Conservation (phyloP, 2,113 vertebrate genomes). For the Cyphomyrus plagiostoma region DNA sequence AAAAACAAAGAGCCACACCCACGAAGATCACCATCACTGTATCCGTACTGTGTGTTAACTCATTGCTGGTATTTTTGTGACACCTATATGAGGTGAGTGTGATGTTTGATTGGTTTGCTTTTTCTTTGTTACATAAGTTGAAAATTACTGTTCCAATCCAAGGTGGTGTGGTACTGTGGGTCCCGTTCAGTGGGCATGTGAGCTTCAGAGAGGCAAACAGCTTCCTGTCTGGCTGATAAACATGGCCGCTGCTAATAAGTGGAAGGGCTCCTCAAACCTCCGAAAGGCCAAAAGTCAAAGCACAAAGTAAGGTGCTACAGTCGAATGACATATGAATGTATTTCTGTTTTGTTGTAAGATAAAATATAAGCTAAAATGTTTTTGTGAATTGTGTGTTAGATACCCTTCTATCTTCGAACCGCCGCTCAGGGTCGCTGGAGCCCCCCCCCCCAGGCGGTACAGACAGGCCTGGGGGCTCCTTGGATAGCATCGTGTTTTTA, state of each 20-base stretch:
- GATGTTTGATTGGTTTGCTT: background rate
- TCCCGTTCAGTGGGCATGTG: background rate
- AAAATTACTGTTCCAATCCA: background rate
- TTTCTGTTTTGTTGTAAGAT: background rate
- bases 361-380: background rate
- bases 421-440: background rate
- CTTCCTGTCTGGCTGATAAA: background rate
- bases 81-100: background rate
- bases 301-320: background rate
- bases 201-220: background rate
- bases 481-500: background rate
- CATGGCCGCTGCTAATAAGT: background rate
- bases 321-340: background rate
- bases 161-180: background rate
- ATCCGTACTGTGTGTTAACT: background rate
- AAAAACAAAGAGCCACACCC: background rate
- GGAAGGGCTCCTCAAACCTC: background rate
- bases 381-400: background rate
- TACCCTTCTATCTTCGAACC: background rate
- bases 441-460: background rate
- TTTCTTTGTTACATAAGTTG: background rate
- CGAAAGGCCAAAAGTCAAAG: background rate
- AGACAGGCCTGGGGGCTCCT: background rate
- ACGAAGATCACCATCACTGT: background rate
- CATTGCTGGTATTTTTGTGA: background rate